Conservation (phyloP, 2,888 invertebrate species). For the Epirrita christyi region DNA sequence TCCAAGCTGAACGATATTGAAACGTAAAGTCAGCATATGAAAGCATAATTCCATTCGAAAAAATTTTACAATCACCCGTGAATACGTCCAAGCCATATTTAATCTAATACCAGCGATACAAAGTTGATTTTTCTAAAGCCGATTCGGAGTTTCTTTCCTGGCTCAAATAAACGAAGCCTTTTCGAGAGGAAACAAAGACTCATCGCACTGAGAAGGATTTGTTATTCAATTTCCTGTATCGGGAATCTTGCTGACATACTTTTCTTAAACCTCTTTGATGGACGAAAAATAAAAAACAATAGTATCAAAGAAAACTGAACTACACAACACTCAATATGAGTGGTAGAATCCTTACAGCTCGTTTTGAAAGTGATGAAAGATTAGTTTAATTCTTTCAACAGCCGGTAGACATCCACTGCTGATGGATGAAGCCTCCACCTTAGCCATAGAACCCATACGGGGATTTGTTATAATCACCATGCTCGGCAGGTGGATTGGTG, state of each 20-base stretch:
- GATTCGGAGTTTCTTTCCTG: not conserved
- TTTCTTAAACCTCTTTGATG: slow-evolving; percentile 14
- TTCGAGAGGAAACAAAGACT: slow-evolving; percentile 38
- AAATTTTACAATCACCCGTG: too few relatives aligned
- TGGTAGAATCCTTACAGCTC: not conserved
- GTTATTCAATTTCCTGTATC: slow-evolving; percentile 43
- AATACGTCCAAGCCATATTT: too few relatives aligned
- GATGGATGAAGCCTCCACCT: too few relatives aligned
- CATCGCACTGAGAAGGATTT: slow-evolving; percentile 37
- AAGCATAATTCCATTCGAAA: not conserved
- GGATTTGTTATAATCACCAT: too few relatives aligned
- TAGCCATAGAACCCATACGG: too few relatives aligned
- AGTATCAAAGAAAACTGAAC: not conserved
- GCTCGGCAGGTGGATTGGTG: too few relatives aligned
- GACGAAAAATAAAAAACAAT: not conserved
- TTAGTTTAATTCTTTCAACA: too few relatives aligned
- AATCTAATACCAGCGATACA: not conserved
- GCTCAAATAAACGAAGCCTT: slow-evolving; percentile 22
- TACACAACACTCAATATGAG: not conserved
- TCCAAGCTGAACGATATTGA: not conserved
- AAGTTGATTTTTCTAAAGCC: not conserved
- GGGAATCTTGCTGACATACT: slow-evolving; percentile 25
- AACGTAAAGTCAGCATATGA: too few relatives aligned
- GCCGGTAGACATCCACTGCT: too few relatives aligned
- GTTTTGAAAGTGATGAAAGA: not conserved